A percentile compares a stretch with the other conserved stretches of the same genome.
These are phyloP conservation scores for Verasper variegatus DNA, from an alignment of 2,113 vertebrate genomes.

Conservation along the genomic window DNA sequence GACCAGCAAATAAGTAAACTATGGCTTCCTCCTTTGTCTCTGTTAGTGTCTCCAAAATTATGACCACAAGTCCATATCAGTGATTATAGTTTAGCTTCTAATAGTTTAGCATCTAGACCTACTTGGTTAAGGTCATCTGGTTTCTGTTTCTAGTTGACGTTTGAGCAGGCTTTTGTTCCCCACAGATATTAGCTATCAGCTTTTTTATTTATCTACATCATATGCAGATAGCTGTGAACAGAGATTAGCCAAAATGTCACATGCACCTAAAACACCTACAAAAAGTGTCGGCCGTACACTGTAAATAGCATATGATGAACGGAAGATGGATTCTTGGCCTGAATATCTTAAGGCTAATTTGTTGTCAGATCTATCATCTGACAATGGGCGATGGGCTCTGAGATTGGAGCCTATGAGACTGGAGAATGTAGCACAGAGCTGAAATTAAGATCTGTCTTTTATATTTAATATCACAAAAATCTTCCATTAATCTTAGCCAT, in stretches of 20 bases:
- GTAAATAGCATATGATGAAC: no score
- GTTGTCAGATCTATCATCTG: no score
- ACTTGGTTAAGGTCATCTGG: no score
- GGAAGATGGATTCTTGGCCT: no score
- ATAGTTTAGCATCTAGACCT: not conserved
- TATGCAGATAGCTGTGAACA: no score
- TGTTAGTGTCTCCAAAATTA: not conserved
- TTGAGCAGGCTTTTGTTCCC: no score
- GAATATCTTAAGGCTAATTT: not conserved
- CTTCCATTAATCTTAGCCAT: not conserved
- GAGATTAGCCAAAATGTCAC: no score
- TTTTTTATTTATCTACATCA: no score
- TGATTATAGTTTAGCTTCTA: not conserved
- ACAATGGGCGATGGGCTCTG: not conserved
- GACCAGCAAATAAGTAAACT: not conserved
- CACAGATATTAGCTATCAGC: no score
- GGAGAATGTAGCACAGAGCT: not conserved
- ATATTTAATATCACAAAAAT: not conserved
- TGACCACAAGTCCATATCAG: not conserved
- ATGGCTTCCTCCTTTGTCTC: not conserved
- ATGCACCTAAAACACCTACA: no score
- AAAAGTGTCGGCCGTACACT: no score
- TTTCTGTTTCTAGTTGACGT: no score
- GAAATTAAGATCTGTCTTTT: not conserved
- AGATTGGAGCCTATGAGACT: not conserved